These are phyloP conservation scores for Zaprionus africanus DNA, from an alignment of 1,140 invertebrate species.

Conservation along the genomic window DNA sequence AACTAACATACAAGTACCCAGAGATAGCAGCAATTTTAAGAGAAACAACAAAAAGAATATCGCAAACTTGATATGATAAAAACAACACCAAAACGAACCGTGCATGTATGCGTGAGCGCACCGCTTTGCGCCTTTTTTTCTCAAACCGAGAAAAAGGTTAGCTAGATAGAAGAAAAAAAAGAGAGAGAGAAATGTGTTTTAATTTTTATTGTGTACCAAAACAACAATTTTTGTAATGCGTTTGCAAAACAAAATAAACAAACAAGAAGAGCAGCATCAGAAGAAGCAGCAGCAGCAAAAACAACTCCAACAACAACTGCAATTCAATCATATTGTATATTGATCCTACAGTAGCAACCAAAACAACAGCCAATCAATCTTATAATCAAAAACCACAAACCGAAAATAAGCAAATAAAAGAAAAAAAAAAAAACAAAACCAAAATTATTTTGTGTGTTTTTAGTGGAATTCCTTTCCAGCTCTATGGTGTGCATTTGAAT, in stretches of 20 bases:
- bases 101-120: slow-evolving; percentile 79
- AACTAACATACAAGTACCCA: slow-evolving; percentile 59
- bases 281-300: slow-evolving; percentile 26
- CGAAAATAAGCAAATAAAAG: slow-evolving; percentile 81
- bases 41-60: slow-evolving; percentile 19
- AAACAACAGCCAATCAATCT: slow-evolving; percentile 59
- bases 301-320: slow-evolving; percentile 15
- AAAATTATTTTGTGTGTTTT: slow-evolving; percentile 73
- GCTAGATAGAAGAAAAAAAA: slow-evolving; percentile 22
- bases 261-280: slow-evolving; percentile 1
- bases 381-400: slow-evolving; percentile 80
- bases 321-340: slow-evolving; percentile 56
- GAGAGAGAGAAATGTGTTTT: slow-evolving; percentile 57
- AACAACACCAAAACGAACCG: slow-evolving; percentile 54
- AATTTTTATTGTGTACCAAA: slow-evolving; percentile 70
- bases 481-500: slow-evolving; percentile 76
- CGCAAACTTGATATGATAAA: slow-evolving; percentile 42
- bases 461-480: slow-evolving; percentile 65
- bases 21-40: slow-evolving; percentile 37
- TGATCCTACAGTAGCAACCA: slow-evolving; percentile 67
- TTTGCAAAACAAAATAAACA: slow-evolving; percentile 32
- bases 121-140: slow-evolving; percentile 67
- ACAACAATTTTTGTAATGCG: slow-evolving; percentile 45
- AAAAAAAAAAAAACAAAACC: slow-evolving; percentile 64
- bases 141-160: slow-evolving; percentile 15